Percentiles rank a stretch among this genome's conserved stretches.
Evolutionary conservation across 1,140 invertebrate species (phyloP).

Genomic region (Cheumatopsyche charites): DNA sequence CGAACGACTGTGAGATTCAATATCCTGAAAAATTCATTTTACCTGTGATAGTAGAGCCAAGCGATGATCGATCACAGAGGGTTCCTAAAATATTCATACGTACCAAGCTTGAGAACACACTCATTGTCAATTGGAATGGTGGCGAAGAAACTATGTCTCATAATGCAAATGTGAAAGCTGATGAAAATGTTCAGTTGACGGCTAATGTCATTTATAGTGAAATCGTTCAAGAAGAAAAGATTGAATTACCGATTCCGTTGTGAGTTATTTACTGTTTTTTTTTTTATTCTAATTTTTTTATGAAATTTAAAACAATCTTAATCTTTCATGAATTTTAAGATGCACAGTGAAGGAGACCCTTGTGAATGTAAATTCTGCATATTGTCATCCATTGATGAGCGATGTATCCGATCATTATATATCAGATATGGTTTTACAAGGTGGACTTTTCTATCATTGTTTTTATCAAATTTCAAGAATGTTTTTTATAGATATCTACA

Average conservation of each 20-base stretch:
- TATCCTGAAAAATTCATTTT: conserved; percentile 54
- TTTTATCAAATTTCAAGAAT: not conserved
- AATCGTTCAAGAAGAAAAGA: conserved; percentile 51
- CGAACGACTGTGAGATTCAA: conserved; percentile 54
- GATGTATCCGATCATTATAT: conserved; percentile 74
- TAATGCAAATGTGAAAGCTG: not conserved
- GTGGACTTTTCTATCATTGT: conserved; percentile 48
- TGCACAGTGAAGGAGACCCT: not conserved
- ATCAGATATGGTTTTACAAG: conserved; percentile 77
- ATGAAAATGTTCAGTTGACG: not conserved
- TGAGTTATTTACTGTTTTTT: conserved; percentile 50
- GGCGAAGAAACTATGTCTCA: not conserved
- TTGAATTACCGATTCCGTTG: conserved; percentile 68
- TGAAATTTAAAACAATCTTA: too few relatives aligned
- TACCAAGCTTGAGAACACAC: conserved; percentile 55
- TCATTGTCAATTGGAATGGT: conserved; percentile 52
- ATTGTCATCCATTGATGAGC: conserved; percentile 62
- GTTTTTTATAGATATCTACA: not conserved
- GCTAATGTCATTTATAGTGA: too few relatives aligned
- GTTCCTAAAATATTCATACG: conserved; percentile 56
- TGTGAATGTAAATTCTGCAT: conserved; percentile 23
- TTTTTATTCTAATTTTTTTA: not conserved
- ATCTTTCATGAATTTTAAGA: too few relatives aligned
- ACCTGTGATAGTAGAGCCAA: conserved; percentile 37
- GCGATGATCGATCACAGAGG: conserved; percentile 49